phyloP scores from a whole-genome alignment of 2,797 vertebrate genomes.

The Characodon lateralis region DNA sequence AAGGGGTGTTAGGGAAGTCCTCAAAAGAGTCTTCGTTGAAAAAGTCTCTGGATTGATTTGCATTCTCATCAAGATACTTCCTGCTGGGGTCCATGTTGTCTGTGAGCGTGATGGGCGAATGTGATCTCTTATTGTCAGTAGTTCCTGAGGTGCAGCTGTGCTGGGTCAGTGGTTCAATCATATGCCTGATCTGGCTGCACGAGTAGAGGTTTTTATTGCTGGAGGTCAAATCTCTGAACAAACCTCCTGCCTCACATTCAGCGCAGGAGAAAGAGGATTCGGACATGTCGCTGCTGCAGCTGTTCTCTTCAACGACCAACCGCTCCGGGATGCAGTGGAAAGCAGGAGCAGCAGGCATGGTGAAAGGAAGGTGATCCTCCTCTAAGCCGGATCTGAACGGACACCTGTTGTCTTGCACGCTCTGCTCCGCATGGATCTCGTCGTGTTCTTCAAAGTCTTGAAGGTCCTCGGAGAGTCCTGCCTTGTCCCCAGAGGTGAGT shows the following conservation, averaged over 20 bases:
- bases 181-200: slow-evolving; percentile 50
- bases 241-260: slow-evolving; percentile 71
- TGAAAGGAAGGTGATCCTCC: slow-evolving; percentile 54
- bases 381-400: slow-evolving; percentile 65
- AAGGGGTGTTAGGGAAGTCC: slow-evolving; percentile 70
- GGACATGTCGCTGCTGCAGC: slow-evolving; percentile 90
- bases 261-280: slow-evolving; percentile 85
- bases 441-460: slow-evolving; percentile 27
- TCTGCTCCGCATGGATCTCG: slow-evolving; percentile 28
- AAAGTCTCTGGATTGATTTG: slow-evolving; percentile 84
- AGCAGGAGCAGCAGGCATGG: slow-evolving; percentile 58
- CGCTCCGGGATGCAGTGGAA: slow-evolving; percentile 73
- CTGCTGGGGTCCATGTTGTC: slow-evolving; percentile 54
- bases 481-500: slow-evolving; percentile 27
- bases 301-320: slow-evolving; percentile 83
- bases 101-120: slow-evolving; percentile 23
- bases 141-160: slow-evolving; percentile 21
- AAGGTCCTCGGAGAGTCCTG: slow-evolving; percentile 42
- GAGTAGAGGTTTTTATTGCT: slow-evolving; percentile 72
- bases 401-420: slow-evolving; percentile 39
- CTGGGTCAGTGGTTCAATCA: slow-evolving; percentile 39
- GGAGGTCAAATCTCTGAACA: slow-evolving; percentile 72
- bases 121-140: slow-evolving; percentile 33
- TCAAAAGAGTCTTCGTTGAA: slow-evolving; percentile 73
- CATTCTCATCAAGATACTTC: slow-evolving; percentile 87